These are phyloP conservation scores for Molossus alvarezi DNA, from an alignment of 2,797 vertebrate genomes.

Conservation along the genomic window DNA sequence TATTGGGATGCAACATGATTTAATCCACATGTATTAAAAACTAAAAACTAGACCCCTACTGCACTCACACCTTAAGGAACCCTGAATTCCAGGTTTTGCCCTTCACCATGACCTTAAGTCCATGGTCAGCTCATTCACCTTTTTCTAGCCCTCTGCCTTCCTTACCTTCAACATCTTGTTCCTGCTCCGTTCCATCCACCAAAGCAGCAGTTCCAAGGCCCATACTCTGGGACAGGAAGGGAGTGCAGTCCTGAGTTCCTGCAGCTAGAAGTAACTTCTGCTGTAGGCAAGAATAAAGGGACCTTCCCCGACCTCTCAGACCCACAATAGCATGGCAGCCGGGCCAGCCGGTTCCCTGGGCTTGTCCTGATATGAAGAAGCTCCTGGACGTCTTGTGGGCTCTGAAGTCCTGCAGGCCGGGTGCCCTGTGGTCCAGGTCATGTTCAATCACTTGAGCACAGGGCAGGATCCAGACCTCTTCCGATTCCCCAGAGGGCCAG, in stretches of 20 bases:
- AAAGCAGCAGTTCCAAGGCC: neutral
- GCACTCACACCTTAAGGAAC: neutral
- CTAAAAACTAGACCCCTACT: neutral
- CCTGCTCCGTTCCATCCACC: neutral
- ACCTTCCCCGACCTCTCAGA: neutral
- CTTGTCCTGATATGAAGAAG: neutral
- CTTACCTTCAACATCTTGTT: neutral
- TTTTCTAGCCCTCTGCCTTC: neutral
- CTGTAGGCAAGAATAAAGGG: neutral
- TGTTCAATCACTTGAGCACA: neutral
- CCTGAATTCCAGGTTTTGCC: neutral
- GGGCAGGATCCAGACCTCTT: neutral
- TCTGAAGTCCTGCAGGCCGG: neutral
- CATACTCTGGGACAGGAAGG: too few species aligned
- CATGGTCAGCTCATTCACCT: fast-evolving
- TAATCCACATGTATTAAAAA: neutral
- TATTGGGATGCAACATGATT: neutral
- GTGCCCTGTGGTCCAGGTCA: neutral
- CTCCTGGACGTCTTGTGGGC: neutral
- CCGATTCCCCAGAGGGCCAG: neutral
- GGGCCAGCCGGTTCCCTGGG: neutral
- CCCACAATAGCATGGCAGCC: neutral
- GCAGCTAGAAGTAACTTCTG: neutral
- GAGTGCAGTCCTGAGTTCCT: neutral
- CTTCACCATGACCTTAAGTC: neutral